phyloP scores from a whole-genome alignment of 2,113 vertebrate species.

The Pluvianellus socialis region DNA sequence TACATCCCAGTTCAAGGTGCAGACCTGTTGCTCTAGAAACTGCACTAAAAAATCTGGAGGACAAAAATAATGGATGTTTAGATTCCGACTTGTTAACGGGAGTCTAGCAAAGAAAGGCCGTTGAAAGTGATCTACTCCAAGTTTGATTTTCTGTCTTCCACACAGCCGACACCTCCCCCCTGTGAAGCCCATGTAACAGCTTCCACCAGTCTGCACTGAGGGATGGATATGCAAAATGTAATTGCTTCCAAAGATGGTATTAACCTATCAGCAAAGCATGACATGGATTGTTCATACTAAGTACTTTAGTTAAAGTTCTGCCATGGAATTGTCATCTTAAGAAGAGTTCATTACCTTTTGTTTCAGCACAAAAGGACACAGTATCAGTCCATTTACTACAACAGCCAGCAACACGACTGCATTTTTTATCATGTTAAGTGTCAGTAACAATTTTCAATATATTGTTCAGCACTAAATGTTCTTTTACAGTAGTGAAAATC shows the following conservation, averaged over 20 bases:
- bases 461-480: neutral
- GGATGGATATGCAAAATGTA: neutral
- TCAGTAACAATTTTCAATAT: neutral
- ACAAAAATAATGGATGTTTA: neutral
- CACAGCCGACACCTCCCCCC: neutral
- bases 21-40: slow-evolving; percentile 93
- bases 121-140: neutral
- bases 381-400: neutral
- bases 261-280: neutral
- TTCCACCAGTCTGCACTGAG: neutral
- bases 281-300: neutral
- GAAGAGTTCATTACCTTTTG: neutral
- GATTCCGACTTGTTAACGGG: neutral
- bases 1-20: slow-evolving; percentile 89
- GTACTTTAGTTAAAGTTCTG: neutral
- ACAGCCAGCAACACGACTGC: neutral
- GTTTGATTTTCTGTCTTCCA: neutral
- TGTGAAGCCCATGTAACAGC: neutral
- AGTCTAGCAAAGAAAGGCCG: neutral
- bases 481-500: neutral
- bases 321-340: neutral
- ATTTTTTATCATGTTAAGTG: neutral
- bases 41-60: slow-evolving; percentile 90
- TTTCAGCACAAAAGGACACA: neutral
- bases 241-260: neutral